Conservation (phyloP, 2,113 vertebrate genomes). For the Serinus canaria region DNA sequence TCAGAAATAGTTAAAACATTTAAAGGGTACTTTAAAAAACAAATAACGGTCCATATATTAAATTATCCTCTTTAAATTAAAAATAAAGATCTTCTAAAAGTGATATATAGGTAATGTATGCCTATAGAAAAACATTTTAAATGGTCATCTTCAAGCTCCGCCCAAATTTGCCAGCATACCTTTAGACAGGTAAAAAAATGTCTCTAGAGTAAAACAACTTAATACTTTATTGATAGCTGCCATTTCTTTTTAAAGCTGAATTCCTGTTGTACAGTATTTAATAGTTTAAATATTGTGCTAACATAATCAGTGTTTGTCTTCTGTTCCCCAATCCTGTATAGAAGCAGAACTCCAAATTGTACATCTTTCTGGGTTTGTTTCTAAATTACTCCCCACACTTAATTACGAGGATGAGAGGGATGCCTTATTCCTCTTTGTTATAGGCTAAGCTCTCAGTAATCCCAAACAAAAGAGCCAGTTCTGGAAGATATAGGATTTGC, state of each 20-base stretch:
- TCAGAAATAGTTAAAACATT: neutral
- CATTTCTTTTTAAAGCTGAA: constrained; percentile 70
- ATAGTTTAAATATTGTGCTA: constrained; percentile 77
- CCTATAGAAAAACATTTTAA: neutral
- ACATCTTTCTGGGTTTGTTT: constrained; percentile 88
- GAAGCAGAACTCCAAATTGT: constrained; percentile 82
- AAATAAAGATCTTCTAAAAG: neutral
- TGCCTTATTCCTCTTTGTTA: constrained; percentile 99
- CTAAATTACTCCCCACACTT: constrained; percentile 99
- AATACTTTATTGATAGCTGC: constrained; percentile 61
- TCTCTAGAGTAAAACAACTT: constrained; percentile 34
- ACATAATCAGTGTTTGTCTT: constrained; percentile 76
- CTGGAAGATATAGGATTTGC: constrained; percentile 93
- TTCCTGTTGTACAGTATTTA: constrained; percentile 73
- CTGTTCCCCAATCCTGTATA: constrained; percentile 69
- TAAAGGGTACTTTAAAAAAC: neutral
- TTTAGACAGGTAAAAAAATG: constrained; percentile 58
- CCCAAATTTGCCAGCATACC: constrained; percentile 61
- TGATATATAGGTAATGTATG: neutral
- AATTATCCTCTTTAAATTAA: neutral
- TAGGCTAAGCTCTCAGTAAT: constrained; percentile 98
- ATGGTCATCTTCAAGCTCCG: neutral
- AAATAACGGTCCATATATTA: neutral
- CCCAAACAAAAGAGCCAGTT: constrained; percentile 99
- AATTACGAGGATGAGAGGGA: constrained; percentile 98